Evolutionary conservation across 2,797 vertebrate genomes (phyloP), one percentile per base, ranked within the genome.

Genomic region (Antrozous pallidus): DNA sequence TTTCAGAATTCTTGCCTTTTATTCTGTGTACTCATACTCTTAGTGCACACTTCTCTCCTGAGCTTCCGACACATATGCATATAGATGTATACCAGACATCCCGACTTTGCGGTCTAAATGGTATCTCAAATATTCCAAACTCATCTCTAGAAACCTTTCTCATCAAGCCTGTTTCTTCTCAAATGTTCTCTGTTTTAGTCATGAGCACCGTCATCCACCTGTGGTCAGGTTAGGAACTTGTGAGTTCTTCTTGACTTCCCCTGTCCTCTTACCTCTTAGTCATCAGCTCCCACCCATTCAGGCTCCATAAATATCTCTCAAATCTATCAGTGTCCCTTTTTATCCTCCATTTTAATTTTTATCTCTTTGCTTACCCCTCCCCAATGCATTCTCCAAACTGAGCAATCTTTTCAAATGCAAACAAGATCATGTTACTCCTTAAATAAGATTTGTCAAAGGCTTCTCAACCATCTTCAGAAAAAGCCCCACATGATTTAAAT

Each of bases 401-500:
- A 88, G 42, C 49, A 38, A 78, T 85, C n/a, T 61, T 94, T 69
- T 89, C 73, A 78, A 49, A 85, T 73, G 81, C 49, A 95, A 93
- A 82, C 89, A 61, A 71, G 28, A 81, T 77, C 4, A 26, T 8
- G 14, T 58, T 93, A 67, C 2, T 88, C 63, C 58, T 73, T 45
- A 14, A 77, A 51, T 63, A 93, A 77, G 42, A 90, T 5, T 33
- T 69, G 74, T 58, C 5, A 61, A 93, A 90, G 58, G 13, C n/a
- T 75, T 54, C 24, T 80, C 38, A 54, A 85, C 33, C 54, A 40
- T 80, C 71, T 74, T 87, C 26, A 69, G 3, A 63, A 26, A 84
- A 79, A 86, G n/a, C 26, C 22, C 22, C 45, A 65, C 0, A 0
- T 33, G 22, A 56, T 58, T 92, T 75, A 38, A 84, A 69, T 83